Conservation (phyloP, 2,113 vertebrate species). For the Capreolus pygargus region DNA sequence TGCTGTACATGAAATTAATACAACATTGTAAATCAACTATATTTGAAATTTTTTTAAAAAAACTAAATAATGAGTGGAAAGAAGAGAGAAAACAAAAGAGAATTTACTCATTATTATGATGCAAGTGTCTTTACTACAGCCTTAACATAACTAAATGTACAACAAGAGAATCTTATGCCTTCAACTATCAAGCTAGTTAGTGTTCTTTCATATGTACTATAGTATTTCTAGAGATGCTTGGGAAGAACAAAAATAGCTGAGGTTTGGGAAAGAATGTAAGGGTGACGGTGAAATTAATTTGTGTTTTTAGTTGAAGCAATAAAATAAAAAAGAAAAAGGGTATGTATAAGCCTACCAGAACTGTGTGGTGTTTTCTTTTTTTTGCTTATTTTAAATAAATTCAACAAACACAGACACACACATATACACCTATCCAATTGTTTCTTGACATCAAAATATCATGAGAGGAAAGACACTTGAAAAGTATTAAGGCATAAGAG, state of each 20-base stretch:
- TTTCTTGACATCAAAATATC: not conserved
- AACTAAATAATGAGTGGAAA: not conserved
- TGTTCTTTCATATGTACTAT: not conserved
- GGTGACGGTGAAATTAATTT: not conserved
- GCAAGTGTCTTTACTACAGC: not conserved
- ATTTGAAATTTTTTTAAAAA: not conserved
- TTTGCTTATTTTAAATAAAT: not conserved
- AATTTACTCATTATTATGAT: not conserved
- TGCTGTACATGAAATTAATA: not conserved
- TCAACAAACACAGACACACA: not conserved
- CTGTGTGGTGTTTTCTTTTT: not conserved
- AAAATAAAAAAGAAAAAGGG: not conserved
- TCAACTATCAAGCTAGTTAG: not conserved
- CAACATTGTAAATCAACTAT: not conserved
- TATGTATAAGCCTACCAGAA: not conserved
- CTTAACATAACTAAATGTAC: not conserved
- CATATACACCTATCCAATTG: not conserved
- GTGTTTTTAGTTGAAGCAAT: not conserved
- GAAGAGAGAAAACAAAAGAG: not conserved
- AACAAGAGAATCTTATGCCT: not conserved
- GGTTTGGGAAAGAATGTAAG: not conserved
- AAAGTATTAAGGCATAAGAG: not conserved
- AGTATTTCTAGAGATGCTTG: not conserved
- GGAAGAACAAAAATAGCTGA: not conserved
- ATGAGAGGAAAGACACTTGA: not conserved